Evolutionary conservation across 2,797 vertebrate genomes (phyloP).

Genomic region (Glossophaga mutica): DNA sequence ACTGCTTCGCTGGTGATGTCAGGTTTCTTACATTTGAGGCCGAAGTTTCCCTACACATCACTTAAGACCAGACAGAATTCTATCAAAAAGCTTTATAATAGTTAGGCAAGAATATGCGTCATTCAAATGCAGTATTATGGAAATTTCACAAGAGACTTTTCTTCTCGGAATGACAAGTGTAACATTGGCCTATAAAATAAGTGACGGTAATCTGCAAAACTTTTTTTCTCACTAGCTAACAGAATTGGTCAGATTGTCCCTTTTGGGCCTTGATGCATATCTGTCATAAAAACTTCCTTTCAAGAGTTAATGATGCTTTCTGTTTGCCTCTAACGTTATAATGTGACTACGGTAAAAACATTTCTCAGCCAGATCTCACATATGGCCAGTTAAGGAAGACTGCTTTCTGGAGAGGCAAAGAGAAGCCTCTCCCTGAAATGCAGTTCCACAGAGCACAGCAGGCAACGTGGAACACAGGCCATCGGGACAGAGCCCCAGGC

Average conservation of each 20-base stretch:
- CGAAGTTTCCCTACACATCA: slow-evolving; percentile 33
- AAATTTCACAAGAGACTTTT: slow-evolving; percentile 56
- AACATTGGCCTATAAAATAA: slow-evolving; percentile 37
- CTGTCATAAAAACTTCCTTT: neutral
- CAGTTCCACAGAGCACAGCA: neutral
- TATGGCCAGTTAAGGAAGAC: neutral
- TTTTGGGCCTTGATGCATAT: neutral
- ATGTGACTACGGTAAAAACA: neutral
- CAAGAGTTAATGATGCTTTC: neutral
- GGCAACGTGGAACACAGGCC: too few relatives aligned
- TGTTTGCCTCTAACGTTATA: neutral
- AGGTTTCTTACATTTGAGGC: neutral
- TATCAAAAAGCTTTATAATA: slow-evolving; percentile 40
- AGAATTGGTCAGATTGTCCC: neutral
- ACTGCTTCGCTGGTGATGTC: neutral
- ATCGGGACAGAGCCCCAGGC: neutral
- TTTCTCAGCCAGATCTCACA: neutral
- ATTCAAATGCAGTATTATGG: slow-evolving; percentile 12
- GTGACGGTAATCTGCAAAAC: neutral
- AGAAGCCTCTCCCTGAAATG: neutral
- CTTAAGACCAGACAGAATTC: slow-evolving; percentile 41
- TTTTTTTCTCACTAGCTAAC: neutral
- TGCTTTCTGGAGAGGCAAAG: neutral
- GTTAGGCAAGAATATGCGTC: slow-evolving; percentile 59
- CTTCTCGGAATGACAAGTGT: slow-evolving; percentile 21